Percentiles rank a stretch among this genome's conserved stretches.
phyloP scores from a whole-genome alignment of 2,888 invertebrate genomes.

The Lithophane leautieri region DNA sequence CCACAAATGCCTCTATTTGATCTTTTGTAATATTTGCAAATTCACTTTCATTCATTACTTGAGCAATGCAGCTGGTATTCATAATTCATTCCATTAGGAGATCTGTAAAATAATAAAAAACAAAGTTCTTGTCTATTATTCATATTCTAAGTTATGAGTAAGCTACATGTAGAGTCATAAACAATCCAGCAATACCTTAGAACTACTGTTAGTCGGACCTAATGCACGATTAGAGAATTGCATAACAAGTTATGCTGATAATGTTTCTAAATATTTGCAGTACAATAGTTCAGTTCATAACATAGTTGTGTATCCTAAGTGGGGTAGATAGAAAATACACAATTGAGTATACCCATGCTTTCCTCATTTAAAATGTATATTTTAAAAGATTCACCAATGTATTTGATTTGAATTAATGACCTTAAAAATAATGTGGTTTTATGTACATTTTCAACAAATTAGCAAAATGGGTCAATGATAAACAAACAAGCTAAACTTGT shows the following conservation, averaged over 20 bases:
- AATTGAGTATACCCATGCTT: not conserved
- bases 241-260: conserved; percentile 1
- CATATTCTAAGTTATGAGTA: conserved; percentile 32
- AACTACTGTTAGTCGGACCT: not conserved
- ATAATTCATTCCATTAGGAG: conserved; percentile 22
- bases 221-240: not conserved
- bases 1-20: not conserved
- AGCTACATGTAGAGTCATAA: not conserved
- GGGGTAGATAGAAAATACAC: not conserved
- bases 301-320: not conserved
- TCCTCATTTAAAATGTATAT: conserved; percentile 1
- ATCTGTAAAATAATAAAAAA: conserved; percentile 23
- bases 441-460: conserved; percentile 16
- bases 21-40: not conserved
- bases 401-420: conserved; percentile 1
- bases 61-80: not conserved
- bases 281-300: conserved; percentile 20
- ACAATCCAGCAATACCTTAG: conserved; percentile 6
- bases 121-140: conserved; percentile 31
- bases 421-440: not conserved
- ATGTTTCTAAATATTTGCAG: conserved; percentile 19
- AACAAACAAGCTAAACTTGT: not conserved
- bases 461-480: not conserved
- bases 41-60: not conserved
- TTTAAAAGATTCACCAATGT: not conserved